phyloP scores from a whole-genome alignment of 2,888 invertebrate genomes.

The Criorhina ranunculi region DNA sequence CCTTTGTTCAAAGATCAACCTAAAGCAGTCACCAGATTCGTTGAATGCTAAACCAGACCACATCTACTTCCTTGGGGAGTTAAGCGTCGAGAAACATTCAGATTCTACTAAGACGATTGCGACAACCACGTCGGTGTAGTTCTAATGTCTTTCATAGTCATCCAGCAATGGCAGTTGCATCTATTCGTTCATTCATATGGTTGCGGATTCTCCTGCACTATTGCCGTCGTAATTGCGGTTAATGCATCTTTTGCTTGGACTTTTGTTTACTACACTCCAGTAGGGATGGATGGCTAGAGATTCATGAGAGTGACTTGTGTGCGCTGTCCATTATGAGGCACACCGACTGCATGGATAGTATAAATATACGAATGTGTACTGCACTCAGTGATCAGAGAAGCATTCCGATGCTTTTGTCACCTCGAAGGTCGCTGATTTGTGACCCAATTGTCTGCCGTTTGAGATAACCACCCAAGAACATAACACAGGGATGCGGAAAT shows the following conservation, averaged over 20 bases:
- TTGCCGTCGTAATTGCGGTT: conserved; percentile 33
- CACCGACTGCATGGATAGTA: conserved; percentile 19
- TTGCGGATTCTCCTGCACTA: neutral
- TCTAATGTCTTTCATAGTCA: conserved; percentile 38
- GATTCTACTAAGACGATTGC: conserved; percentile 41
- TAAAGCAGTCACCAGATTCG: conserved; percentile 39
- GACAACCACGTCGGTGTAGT: conserved; percentile 7
- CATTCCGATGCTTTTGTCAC: conserved; percentile 56
- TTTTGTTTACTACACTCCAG: conserved; percentile 35
- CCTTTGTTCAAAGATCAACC: conserved; percentile 55
- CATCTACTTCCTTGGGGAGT: conserved; percentile 38
- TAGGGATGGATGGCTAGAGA: conserved; percentile 35
- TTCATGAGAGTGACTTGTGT: conserved; percentile 27
- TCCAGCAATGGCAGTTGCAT: conserved; percentile 27
- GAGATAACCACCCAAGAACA: conserved; percentile 34
- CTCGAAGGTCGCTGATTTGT: conserved; percentile 59
- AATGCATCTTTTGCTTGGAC: conserved; percentile 40
- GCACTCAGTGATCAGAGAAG: conserved; percentile 35
- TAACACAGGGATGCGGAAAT: conserved; percentile 44
- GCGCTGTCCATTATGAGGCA: conserved; percentile 35
- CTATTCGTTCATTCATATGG: conserved; percentile 25
- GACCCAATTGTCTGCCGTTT: conserved; percentile 53
- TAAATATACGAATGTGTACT: no score
- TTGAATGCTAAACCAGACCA: conserved; percentile 34
- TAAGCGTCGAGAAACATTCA: conserved; percentile 40